phyloP scores from a whole-genome alignment of 2,888 invertebrate genomes.

The Eulithis prunata region DNA sequence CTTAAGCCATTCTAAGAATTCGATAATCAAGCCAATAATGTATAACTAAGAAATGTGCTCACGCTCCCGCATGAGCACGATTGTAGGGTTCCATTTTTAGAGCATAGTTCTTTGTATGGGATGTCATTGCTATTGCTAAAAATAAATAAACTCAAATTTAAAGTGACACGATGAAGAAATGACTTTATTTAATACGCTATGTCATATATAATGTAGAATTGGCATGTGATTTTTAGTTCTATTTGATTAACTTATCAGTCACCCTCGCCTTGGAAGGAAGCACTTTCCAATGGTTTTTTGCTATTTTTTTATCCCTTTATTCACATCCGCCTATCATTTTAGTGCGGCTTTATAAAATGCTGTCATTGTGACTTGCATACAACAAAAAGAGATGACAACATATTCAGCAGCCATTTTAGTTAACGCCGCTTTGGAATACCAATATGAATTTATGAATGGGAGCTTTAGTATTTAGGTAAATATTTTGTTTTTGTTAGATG shows the following conservation, averaged over 20 bases:
- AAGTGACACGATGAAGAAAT: constrained; percentile 25
- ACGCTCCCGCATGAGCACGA: too few relatives aligned
- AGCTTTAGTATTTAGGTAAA: not conserved
- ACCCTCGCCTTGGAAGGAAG: constrained; percentile 23
- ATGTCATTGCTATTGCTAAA: not conserved
- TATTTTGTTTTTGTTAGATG: constrained; percentile 17
- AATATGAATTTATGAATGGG: too few relatives aligned
- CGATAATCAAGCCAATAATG: too few relatives aligned
- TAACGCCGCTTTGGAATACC: too few relatives aligned
- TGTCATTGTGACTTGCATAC: too few relatives aligned
- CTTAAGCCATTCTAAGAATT: too few relatives aligned
- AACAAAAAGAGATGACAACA: too few relatives aligned
- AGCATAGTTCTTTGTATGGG: too few relatives aligned
- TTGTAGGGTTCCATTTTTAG: too few relatives aligned
- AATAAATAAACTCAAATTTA: constrained; percentile 12
- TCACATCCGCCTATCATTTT: too few relatives aligned
- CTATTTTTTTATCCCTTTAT: not conserved
- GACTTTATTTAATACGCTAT: not conserved
- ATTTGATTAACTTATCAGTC: constrained; percentile 31
- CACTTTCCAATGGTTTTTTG: constrained; percentile 23
- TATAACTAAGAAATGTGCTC: not conserved
- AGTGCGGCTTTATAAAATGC: too few relatives aligned
- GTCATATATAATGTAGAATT: constrained; percentile 24
- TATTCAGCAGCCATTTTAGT: too few relatives aligned
- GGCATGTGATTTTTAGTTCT: constrained; percentile 23